These are phyloP conservation scores for Bucorvus abyssinicus DNA, from an alignment of 2,797 vertebrate genomes.

Conservation along the genomic window DNA sequence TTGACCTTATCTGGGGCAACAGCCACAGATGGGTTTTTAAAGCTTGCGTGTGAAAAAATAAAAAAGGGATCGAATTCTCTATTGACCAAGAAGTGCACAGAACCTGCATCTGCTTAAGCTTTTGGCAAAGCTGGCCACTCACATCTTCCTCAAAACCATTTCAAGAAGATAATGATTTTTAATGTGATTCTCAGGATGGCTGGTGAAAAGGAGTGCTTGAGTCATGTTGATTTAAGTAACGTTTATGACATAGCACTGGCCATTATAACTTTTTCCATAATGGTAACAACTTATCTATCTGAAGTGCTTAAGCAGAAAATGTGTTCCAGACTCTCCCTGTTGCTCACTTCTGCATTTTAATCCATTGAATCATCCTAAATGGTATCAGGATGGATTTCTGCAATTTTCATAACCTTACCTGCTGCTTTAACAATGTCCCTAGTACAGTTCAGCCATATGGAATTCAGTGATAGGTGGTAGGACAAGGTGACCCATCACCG, in stretches of 20 bases:
- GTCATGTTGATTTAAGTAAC: not conserved
- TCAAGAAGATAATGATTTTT: not conserved
- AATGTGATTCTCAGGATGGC: not conserved
- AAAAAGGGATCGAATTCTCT: not conserved
- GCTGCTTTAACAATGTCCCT: not conserved
- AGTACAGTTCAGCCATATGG: not conserved
- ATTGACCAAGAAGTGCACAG: not conserved
- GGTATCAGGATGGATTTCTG: not conserved
- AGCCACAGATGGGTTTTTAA: conserved; percentile 6
- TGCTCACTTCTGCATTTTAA: not conserved
- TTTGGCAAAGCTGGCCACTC: not conserved
- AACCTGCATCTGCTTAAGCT: conserved; percentile 5
- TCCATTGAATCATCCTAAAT: not conserved
- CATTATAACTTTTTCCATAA: not conserved
- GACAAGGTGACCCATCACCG: not conserved
- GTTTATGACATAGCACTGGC: not conserved
- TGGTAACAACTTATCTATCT: not conserved
- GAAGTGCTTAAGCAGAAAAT: not conserved
- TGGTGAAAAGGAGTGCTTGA: not conserved
- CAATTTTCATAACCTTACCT: not conserved
- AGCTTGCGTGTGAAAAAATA: not conserved
- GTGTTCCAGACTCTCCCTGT: not conserved
- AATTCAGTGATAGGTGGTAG: not conserved
- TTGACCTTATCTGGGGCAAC: conserved; percentile 1
- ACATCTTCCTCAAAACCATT: not conserved